Evolutionary conservation across 2,113 vertebrate species (phyloP).

Genomic region (Lynx canadensis): DNA sequence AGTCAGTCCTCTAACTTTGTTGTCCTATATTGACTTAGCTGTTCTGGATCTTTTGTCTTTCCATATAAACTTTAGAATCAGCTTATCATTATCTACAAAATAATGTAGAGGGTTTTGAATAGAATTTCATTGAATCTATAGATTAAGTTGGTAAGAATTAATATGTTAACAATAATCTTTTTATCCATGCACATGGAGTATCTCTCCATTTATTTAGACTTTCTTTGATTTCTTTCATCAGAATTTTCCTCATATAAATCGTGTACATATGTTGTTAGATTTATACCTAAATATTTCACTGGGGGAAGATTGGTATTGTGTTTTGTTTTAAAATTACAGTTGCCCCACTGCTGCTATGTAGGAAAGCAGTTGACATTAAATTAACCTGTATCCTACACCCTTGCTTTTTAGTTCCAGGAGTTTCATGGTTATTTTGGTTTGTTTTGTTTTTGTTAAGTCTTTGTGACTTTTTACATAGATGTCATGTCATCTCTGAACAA

Average conservation of each 20-base stretch:
- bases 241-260: neutral
- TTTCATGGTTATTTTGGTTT: neutral
- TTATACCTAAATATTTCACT: constrained; percentile 10
- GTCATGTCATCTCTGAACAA: neutral
- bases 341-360: neutral
- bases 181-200: neutral
- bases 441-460: neutral
- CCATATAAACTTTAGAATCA: neutral
- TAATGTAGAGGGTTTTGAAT: neutral
- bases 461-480: neutral
- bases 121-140: neutral
- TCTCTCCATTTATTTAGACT: neutral
- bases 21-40: neutral
- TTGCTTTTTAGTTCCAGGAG: neutral
- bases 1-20: neutral
- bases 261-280: neutral
- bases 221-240: neutral
- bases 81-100: neutral
- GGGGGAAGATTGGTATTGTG: neutral
- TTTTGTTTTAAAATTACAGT: neutral
- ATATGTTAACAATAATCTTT: neutral
- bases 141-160: neutral
- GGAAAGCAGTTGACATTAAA: neutral
- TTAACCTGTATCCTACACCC: neutral
- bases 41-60: neutral